A percentile compares a stretch with the other conserved stretches of the same genome.
Evolutionary conservation across 2,113 vertebrate genomes (phyloP).

Genomic region (Vireo altiloquus): DNA sequence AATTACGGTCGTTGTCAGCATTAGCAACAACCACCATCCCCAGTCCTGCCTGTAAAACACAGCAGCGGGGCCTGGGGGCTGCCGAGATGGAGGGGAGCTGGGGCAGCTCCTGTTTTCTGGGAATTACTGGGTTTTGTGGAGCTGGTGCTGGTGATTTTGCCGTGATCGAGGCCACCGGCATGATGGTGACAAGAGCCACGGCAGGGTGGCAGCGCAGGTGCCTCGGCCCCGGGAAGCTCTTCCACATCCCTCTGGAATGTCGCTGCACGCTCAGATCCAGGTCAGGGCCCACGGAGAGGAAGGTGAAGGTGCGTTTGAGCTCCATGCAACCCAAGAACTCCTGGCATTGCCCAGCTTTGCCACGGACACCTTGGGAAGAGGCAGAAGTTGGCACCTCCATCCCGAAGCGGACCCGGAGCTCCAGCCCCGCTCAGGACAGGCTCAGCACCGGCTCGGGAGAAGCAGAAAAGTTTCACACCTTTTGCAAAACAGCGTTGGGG

Average conservation of each 20-base stretch:
- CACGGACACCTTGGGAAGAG: fast-evolving
- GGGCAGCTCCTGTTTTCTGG: neutral
- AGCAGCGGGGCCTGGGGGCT: neutral
- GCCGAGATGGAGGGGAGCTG: fast-evolving
- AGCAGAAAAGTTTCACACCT: neutral
- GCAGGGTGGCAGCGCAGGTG: fast-evolving
- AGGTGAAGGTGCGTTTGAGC: fast-evolving
- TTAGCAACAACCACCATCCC: neutral
- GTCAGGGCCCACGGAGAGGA: fast-evolving
- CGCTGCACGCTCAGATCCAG: fast-evolving
- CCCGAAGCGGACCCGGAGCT: fast-evolving
- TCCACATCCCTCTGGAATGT: fast-evolving
- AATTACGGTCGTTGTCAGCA: neutral
- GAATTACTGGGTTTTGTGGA: fast-evolving
- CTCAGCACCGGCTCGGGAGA: fast-evolving
- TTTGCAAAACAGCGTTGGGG: fast-evolving
- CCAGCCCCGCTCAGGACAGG: fast-evolving
- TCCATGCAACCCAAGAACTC: neutral
- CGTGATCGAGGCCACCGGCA: fast-evolving
- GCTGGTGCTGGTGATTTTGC: neutral
- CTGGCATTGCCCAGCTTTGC: fast-evolving
- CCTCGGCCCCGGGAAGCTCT: fast-evolving
- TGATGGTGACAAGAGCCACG: fast-evolving
- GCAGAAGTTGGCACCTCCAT: fast-evolving
- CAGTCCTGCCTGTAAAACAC: neutral